Conservation (phyloP, 2,113 vertebrate species). For the Poeciliopsis prolifica region DNA sequence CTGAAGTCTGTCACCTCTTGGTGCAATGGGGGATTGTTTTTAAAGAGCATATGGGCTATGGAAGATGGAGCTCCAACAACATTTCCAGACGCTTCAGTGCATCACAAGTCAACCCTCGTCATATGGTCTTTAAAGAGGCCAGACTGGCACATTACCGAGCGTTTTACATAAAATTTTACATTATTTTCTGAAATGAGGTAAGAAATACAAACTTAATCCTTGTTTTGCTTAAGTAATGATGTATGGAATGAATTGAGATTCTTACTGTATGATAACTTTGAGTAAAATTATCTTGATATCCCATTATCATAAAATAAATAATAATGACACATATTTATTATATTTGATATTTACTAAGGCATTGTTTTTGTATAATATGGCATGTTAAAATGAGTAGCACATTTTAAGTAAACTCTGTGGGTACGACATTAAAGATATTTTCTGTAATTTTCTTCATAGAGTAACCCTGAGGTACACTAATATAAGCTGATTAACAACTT, state of each 20-base stretch:
- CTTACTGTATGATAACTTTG: too few species aligned
- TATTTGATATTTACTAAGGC: too few species aligned
- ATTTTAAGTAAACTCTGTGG: not conserved
- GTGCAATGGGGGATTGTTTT: slow-evolving; percentile 70
- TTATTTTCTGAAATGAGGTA: not conserved
- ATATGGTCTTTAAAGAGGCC: slow-evolving; percentile 59
- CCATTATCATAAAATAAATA: not conserved
- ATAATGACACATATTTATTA: too few species aligned
- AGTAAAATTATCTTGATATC: not conserved
- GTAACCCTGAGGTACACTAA: not conserved
- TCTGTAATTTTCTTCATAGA: not conserved
- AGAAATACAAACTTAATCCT: not conserved
- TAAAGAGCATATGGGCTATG: slow-evolving; percentile 74
- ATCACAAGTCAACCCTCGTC: slow-evolving; percentile 61
- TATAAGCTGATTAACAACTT: not conserved
- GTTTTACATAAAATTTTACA: slow-evolving; percentile 57
- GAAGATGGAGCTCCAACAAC: slow-evolving; percentile 66
- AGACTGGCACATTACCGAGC: slow-evolving; percentile 45
- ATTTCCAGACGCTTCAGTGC: slow-evolving; percentile 63
- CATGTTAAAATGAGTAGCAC: not conserved
- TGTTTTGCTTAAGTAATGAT: not conserved
- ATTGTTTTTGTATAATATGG: not conserved
- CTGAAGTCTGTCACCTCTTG: slow-evolving; percentile 77
- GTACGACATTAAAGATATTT: not conserved
- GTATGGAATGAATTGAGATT: not conserved